Evolutionary conservation across 2,113 vertebrate genomes (phyloP).

Genomic region (Panthera leo): DNA sequence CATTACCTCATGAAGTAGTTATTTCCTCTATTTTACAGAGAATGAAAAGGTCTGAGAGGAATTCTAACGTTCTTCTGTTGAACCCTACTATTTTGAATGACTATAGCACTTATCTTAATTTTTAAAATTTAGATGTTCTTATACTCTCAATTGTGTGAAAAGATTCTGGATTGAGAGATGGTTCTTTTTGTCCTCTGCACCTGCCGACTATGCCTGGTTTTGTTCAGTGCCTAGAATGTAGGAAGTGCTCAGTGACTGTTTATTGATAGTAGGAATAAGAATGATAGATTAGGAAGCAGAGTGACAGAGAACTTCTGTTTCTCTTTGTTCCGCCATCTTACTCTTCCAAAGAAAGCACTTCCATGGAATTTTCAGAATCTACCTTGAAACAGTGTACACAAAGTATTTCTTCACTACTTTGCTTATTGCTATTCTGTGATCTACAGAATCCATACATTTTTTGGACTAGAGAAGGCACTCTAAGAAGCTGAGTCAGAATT

Average conservation of each 20-base stretch:
- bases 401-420: not conserved
- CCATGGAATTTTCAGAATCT: not conserved
- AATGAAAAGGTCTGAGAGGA: not conserved
- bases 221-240: not conserved
- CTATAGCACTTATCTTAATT: not conserved
- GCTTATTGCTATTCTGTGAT: not conserved
- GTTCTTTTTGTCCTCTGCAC: not conserved
- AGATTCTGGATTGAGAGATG: not conserved
- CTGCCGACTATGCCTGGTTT: not conserved
- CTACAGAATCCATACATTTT: not conserved
- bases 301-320: not conserved
- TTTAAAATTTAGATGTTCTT: not conserved
- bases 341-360: not conserved
- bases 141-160: not conserved
- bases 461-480: not conserved
- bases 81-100: not conserved
- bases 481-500: not conserved
- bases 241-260: not conserved
- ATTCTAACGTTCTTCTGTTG: not conserved
- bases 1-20: not conserved
- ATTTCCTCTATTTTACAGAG: not conserved
- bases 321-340: not conserved
- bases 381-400: not conserved
- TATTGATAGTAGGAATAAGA: not conserved
- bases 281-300: not conserved